Base-by-base conservation (phyloP, 1,140 invertebrate species). In the Acromyrmex heyeri region DNA sequence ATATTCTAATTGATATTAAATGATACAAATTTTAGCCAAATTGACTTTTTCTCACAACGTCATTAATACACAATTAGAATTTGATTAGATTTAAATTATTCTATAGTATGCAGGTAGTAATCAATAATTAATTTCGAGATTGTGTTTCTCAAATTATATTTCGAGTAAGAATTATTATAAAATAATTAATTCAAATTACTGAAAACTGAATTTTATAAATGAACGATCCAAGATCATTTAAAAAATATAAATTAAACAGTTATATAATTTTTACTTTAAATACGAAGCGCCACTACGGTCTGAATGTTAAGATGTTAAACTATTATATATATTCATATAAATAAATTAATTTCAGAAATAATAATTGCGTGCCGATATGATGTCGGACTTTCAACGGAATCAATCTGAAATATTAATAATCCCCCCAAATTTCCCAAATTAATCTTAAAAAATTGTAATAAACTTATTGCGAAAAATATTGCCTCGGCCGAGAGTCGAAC, bases 61-160 rank as follows among this genome's bases (percentile, higher is more conserved):
- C 3, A 75, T 83, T 73, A 62, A 73, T 73, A 73, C 5, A 0
- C 3, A 59, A 38, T 30, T 75, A 75, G 1, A 24, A 0, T 75
- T 59, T 57, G 55, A 38, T 38, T 75, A 59, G 14, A 75, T 44
- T 38, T 75, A 38, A 59, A 75, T 75, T 61, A 75, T 18, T 59
- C 34, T 61, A 38, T 21, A 75, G 24, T 10, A 38, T 21, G 38
- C n/a, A 44, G 18, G n/a, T 18, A 18, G 24, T 10, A 75, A 75
- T 75, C 1, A 34, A 44, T 21, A 24, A 34, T n/a, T 61, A 61
- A 38, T 44, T 75, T 38, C 0, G 34, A 38, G 12, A 5, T 59
- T 59, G 4, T 34, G 34, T 38, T 75, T 59, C 3, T 61, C 14
- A 61, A 16, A 38, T 55, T 72, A 5, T n/a, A 21, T 38, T 75